Conservation (phyloP, 2,113 vertebrate species). For the Murina feae region DNA sequence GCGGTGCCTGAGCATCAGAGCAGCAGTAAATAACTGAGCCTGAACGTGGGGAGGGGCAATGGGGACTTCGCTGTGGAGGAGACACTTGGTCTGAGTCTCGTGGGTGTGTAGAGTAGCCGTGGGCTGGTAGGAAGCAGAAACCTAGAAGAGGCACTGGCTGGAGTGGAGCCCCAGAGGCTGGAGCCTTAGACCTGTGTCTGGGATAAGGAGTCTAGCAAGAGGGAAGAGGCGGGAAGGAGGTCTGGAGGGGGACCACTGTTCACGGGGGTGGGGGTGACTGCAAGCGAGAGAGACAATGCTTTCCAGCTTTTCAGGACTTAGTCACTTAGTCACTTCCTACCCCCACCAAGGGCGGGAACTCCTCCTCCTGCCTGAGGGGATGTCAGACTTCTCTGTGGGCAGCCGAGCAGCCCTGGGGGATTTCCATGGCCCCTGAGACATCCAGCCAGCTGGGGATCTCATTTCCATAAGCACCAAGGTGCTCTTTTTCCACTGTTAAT, state of each 20-base stretch:
- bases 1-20: background rate
- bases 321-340: background rate
- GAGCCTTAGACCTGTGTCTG: background rate
- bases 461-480: background rate
- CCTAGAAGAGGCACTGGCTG: background rate
- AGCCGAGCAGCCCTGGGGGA: background rate
- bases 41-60: background rate
- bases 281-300: background rate
- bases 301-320: background rate
- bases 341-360: background rate
- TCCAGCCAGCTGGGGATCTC: conserved; percentile 2
- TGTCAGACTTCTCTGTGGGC: background rate
- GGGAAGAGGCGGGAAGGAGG: background rate
- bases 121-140: background rate
- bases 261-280: too few species aligned
- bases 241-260: background rate
- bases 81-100: background rate
- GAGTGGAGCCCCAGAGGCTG: background rate
- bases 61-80: background rate
- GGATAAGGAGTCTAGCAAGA: background rate
- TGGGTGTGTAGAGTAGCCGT: background rate
- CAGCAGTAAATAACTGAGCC: background rate
- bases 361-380: background rate
- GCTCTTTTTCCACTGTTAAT: conserved; percentile 54
- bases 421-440: background rate